These are phyloP conservation scores for Emesis furor DNA, from an alignment of 2,888 invertebrate species.

Conservation along the genomic window DNA sequence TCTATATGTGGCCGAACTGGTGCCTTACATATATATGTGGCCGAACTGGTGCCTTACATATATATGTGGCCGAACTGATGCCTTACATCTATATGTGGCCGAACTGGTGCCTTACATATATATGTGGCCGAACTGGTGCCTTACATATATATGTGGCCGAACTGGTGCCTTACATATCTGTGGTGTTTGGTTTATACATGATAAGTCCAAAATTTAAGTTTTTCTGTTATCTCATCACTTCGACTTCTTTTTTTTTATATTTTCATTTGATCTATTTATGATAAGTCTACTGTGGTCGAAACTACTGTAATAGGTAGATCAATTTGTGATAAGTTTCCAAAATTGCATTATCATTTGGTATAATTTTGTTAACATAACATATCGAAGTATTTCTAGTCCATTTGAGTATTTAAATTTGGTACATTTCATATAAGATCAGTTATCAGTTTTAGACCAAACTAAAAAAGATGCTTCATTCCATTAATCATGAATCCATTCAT, in stretches of 20 bases:
- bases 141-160: too few species aligned
- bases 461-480: conserved; percentile 14
- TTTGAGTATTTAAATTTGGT: conserved; percentile 14
- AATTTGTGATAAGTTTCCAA: conserved; percentile 14
- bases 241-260: conserved; percentile 4
- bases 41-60: too few species aligned
- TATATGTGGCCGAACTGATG: too few species aligned
- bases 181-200: conserved; percentile 4
- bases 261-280: conserved; percentile 8
- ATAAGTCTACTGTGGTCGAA: conserved; percentile 14
- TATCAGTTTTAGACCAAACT: conserved; percentile 14
- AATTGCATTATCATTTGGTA: conserved; percentile 14
- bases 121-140: too few species aligned
- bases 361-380: conserved; percentile 14
- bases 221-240: conserved; percentile 14
- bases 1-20: too few species aligned
- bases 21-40: too few species aligned
- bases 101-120: too few species aligned
- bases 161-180: too few species aligned
- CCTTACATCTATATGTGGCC: too few species aligned
- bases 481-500: conserved; percentile 14
- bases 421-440: conserved; percentile 14
- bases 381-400: conserved; percentile 14
- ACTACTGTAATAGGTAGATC: conserved; percentile 14
- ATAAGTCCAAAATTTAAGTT: conserved; percentile 14